Conservation (phyloP, 2,113 vertebrate species). For the Tamias sibiricus region DNA sequence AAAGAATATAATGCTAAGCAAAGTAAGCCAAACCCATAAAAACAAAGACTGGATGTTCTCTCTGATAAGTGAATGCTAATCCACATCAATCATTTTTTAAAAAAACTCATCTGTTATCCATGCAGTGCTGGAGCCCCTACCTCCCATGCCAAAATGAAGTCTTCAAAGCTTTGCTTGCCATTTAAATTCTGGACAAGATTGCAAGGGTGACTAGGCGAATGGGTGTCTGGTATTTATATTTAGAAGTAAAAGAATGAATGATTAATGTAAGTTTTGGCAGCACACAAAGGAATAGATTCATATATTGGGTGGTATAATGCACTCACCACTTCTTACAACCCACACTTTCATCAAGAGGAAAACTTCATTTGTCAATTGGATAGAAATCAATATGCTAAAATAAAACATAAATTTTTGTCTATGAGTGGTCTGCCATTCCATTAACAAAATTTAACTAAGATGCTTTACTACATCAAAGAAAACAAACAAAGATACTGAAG, state of each 20-base stretch:
- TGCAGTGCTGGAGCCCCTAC: too few species aligned
- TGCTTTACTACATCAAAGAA: neutral
- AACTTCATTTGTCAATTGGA: neutral
- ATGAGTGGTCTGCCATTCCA: neutral
- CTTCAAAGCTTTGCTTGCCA: neutral
- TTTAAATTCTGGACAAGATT: too few species aligned
- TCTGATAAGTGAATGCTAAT: too few species aligned
- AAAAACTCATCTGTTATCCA: neutral
- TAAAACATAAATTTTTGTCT: neutral
- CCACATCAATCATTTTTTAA: too few species aligned
- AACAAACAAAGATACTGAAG: neutral
- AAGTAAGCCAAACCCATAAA: too few species aligned
- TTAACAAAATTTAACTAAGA: neutral
- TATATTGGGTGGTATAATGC: too few species aligned
- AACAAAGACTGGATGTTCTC: too few species aligned
- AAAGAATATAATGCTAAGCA: too few species aligned
- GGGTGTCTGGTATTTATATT: neutral
- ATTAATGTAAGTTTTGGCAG: accelerated
- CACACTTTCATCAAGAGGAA: neutral
- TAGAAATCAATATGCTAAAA: neutral
- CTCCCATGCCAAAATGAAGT: neutral
- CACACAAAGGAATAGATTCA: too few species aligned
- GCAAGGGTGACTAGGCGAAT: neutral
- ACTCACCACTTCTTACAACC: neutral
- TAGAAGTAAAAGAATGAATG: neutral